These are phyloP conservation scores for Parazoanthus darwini DNA, from an alignment of 92 coral and sea anemone genomes.

Conservation along the genomic window DNA sequence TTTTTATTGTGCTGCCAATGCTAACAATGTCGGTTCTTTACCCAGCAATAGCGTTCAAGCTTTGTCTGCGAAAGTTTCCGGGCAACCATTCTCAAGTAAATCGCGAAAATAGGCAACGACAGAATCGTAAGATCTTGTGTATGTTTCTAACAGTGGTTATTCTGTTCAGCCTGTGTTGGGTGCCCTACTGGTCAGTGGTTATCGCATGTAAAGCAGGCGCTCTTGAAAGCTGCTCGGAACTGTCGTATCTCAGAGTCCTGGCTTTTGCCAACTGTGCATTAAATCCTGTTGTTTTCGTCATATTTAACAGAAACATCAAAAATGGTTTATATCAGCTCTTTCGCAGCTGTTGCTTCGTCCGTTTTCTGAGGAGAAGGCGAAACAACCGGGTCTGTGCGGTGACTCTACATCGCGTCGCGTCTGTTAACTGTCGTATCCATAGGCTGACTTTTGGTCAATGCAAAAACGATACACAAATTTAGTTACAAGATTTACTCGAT, in stretches of 20 bases:
- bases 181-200: slow-evolving; percentile 61
- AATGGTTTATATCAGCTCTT: background rate
- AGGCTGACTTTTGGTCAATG: background rate
- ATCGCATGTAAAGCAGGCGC: slow-evolving; percentile 35
- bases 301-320: slow-evolving; percentile 22
- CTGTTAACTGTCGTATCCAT: slow-evolving; percentile 7
- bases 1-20: slow-evolving; percentile 57
- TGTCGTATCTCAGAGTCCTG: slow-evolving; percentile 23
- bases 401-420: background rate
- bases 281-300: slow-evolving; percentile 20
- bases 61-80: slow-evolving; percentile 50
- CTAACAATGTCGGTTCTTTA: slow-evolving; percentile 50
- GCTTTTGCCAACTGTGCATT: slow-evolving; percentile 42
- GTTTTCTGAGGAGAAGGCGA: background rate
- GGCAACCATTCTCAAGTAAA: slow-evolving; percentile 61
- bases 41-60: slow-evolving; percentile 65
- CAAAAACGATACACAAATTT: background rate
- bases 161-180: slow-evolving; percentile 58
- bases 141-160: slow-evolving; percentile 63
- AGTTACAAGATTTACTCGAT: no score
- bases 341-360: background rate
- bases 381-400: background rate
- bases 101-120: slow-evolving; percentile 53
- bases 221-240: background rate
- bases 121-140: slow-evolving; percentile 56